These are phyloP conservation scores for Diabrotica undecimpunctata DNA, from an alignment of 1,140 invertebrate genomes.

Conservation along the genomic window DNA sequence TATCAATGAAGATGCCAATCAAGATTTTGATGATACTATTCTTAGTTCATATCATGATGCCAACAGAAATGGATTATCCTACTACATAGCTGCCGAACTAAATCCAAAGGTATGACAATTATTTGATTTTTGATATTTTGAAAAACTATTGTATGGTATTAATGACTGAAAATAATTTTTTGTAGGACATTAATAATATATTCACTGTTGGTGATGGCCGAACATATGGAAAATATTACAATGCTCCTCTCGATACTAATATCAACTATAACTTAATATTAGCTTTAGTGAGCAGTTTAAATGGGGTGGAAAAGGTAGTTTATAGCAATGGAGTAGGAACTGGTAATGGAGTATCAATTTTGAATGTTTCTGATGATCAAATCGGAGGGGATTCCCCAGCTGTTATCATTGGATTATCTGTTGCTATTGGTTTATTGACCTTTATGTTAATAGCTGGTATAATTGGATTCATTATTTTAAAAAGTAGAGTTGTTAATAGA, in stretches of 20 bases:
- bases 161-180: slow-evolving; percentile 9
- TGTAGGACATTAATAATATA: slow-evolving; percentile 52
- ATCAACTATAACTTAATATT: slow-evolving; percentile 68
- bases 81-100: slow-evolving; percentile 79
- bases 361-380: slow-evolving; percentile 25
- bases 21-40: slow-evolving; percentile 56
- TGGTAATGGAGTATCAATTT: slow-evolving; percentile 26
- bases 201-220: slow-evolving; percentile 77
- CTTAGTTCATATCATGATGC: slow-evolving; percentile 59
- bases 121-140: not conserved
- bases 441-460: slow-evolving; percentile 57
- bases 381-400: slow-evolving; percentile 36
- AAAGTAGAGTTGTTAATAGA: slow-evolving; percentile 52
- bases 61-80: slow-evolving; percentile 58
- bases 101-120: slow-evolving; percentile 47
- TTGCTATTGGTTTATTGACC: slow-evolving; percentile 60
- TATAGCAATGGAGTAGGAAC: slow-evolving; percentile 59
- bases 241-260: slow-evolving; percentile 67
- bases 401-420: slow-evolving; percentile 53
- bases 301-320: slow-evolving; percentile 59
- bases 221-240: slow-evolving; percentile 72
- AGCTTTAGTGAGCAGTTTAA: slow-evolving; percentile 66
- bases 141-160: too few species aligned
- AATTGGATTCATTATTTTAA: slow-evolving; percentile 58
- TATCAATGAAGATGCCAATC: slow-evolving; percentile 59